Conservation (phyloP, 2,113 vertebrate genomes). For the Pterophyllum scalare region DNA sequence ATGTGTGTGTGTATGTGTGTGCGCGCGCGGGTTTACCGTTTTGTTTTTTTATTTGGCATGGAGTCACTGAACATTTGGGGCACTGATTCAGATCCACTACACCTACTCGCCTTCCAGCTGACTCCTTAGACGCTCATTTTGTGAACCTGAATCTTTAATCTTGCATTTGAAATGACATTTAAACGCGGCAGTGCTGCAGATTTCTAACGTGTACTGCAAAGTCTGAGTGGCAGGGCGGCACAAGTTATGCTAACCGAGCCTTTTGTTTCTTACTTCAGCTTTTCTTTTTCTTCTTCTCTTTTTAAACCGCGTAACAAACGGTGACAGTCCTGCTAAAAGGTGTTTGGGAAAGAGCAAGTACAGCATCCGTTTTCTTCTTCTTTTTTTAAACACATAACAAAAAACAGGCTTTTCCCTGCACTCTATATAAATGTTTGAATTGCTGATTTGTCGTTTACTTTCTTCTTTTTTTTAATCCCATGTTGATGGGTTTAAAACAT, state of each 20-base stretch:
- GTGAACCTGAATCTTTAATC: constrained; percentile 68
- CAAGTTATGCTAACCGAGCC: constrained; percentile 54
- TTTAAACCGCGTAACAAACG: constrained; percentile 77
- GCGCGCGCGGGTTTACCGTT: neutral
- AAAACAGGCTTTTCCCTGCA: constrained; percentile 23
- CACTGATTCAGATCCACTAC: constrained; percentile 64
- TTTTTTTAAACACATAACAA: constrained; percentile 36
- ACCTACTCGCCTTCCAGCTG: constrained; percentile 46
- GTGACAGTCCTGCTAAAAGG: constrained; percentile 71
- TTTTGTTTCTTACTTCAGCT: constrained; percentile 58
- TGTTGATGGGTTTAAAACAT: constrained; percentile 17
- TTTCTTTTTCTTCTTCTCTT: constrained; percentile 25
- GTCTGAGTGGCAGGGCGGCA: constrained; percentile 40
- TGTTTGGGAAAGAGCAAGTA: constrained; percentile 58
- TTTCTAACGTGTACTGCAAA: constrained; percentile 62
- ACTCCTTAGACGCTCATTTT: constrained; percentile 37
- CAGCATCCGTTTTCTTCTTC: constrained; percentile 53
- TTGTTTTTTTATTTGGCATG: constrained; percentile 25
- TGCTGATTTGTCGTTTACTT: constrained; percentile 37
- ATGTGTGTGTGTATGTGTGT: neutral
- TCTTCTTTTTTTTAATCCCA: neutral
- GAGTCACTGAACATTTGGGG: constrained; percentile 33
- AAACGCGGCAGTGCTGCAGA: constrained; percentile 67
- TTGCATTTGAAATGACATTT: constrained; percentile 74
- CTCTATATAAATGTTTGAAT: constrained; percentile 60